Evolutionary conservation across 2,888 invertebrate species (phyloP).

Genomic region (Melipona bicolor): DNA sequence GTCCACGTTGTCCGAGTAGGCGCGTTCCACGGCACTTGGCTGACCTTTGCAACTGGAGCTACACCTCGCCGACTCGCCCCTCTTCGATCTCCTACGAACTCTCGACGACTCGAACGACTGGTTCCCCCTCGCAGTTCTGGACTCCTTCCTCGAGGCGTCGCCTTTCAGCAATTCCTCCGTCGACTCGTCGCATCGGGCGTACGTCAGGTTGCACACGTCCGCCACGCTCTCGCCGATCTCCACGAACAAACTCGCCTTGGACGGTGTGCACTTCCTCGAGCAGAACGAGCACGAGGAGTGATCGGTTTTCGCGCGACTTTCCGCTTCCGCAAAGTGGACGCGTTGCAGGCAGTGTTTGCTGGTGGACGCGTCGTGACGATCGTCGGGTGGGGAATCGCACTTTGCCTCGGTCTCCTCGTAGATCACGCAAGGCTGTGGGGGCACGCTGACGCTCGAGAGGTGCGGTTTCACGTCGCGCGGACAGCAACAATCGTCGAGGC

Average conservation of each 20-base stretch:
- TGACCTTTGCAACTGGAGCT: conserved; percentile 9
- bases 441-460: too few relatives aligned
- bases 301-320: not conserved
- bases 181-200: not conserved
- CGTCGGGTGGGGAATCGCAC: not conserved
- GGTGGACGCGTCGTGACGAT: not conserved
- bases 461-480: conserved; percentile 2
- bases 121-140: not conserved
- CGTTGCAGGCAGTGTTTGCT: conserved; percentile 40
- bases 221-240: conserved; percentile 49
- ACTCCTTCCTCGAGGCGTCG: not conserved
- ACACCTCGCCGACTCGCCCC: not conserved
- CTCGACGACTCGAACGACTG: conserved; percentile 1
- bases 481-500: conserved; percentile 42
- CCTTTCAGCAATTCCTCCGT: conserved; percentile 18
- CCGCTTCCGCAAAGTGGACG: conserved; percentile 28
- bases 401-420: conserved; percentile 13
- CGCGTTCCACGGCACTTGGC: not conserved
- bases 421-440: not conserved
- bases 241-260: conserved; percentile 58
- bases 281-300: conserved; percentile 41
- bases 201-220: conserved; percentile 28
- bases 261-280: conserved; percentile 53
- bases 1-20: conserved; percentile 20
- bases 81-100: not conserved